Evolutionary conservation across 2,113 vertebrate genomes (phyloP).

Genomic region (Enhydra lutris): DNA sequence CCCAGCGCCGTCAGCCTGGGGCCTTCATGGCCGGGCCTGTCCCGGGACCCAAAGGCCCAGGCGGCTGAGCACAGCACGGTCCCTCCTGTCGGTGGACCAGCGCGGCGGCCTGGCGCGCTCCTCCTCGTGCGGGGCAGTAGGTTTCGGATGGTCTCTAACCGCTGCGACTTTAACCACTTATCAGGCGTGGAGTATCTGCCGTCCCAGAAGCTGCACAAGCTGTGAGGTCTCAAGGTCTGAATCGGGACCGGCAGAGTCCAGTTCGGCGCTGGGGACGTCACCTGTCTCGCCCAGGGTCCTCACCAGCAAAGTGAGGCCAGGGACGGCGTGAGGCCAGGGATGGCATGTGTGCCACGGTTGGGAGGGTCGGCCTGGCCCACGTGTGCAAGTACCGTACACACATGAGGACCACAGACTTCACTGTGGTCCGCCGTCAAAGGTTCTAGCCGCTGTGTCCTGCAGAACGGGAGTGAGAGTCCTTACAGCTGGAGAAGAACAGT

Average conservation of each 20-base stretch:
- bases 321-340: no score
- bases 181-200: background rate
- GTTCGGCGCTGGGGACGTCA: background rate
- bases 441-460: background rate
- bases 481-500: background rate
- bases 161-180: background rate
- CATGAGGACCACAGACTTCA: no score
- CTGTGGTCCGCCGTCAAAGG: background rate
- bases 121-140: background rate
- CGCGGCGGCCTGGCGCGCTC: no score
- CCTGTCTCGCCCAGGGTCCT: background rate
- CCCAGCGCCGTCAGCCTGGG: background rate
- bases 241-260: background rate
- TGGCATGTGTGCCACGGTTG: rapidly evolving
- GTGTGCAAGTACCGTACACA: rapidly evolving
- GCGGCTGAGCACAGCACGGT: rapidly evolving
- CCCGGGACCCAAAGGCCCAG: background rate
- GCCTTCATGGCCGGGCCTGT: background rate
- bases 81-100: background rate
- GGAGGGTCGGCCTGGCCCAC: background rate
- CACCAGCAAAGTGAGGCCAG: background rate
- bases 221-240: background rate
- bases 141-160: background rate
- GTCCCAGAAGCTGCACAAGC: background rate
- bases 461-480: background rate